phyloP scores from a whole-genome alignment of 2,888 invertebrate genomes.

The Proisotoma minuta region DNA sequence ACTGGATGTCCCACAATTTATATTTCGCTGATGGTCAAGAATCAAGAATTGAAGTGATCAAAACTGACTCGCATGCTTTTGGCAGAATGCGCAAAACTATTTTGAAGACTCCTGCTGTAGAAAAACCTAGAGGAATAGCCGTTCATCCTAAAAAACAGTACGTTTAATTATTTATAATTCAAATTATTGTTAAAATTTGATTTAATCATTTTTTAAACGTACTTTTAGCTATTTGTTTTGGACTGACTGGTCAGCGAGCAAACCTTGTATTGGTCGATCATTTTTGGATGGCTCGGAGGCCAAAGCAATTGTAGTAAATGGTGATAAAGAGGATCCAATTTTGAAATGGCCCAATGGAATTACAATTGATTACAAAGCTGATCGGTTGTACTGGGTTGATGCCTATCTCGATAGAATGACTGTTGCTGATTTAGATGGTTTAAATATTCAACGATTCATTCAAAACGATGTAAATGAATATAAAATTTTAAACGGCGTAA shows the following conservation, averaged over 20 bases:
- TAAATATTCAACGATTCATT: conserved; percentile 83
- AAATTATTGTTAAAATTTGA: not conserved
- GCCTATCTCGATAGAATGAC: conserved; percentile 93
- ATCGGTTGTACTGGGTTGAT: conserved; percentile 95
- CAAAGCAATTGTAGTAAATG: conserved; percentile 58
- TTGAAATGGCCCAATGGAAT: conserved; percentile 97
- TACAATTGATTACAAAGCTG: conserved; percentile 80
- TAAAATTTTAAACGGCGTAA: too few relatives aligned
- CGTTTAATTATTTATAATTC: conserved; percentile 22
- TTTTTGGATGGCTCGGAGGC: conserved; percentile 72
- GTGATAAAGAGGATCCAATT: conserved; percentile 24
- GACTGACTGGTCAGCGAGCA: conserved; percentile 80
- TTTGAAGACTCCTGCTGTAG: conserved; percentile 61
- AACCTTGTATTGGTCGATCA: conserved; percentile 72
- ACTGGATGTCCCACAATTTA: conserved; percentile 79
- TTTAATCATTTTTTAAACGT: not conserved
- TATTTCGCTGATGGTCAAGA: conserved; percentile 74
- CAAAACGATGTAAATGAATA: conserved; percentile 59
- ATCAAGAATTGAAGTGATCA: conserved; percentile 74
- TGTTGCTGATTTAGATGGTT: conserved; percentile 84
- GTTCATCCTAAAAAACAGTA: conserved; percentile 74
- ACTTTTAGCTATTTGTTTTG: conserved; percentile 65
- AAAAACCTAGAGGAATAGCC: conserved; percentile 73
- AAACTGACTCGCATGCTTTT: conserved; percentile 60
- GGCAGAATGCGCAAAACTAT: conserved; percentile 74